Percentiles rank a stretch among this genome's conserved stretches.
Evolutionary conservation across 2,113 vertebrate genomes (phyloP).

Genomic region (Sander lucioperca): DNA sequence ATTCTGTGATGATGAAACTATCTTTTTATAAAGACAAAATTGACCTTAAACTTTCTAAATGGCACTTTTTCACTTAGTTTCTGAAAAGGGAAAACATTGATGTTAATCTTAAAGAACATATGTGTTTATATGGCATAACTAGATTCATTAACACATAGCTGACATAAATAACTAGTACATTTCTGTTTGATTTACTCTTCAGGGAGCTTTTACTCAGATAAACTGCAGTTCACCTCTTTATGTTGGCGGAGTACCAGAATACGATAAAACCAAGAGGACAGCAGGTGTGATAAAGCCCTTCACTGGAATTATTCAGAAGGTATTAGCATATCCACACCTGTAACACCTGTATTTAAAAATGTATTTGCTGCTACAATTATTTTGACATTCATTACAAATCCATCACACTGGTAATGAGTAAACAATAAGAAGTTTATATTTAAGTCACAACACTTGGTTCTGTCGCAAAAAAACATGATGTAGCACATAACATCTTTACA

Average conservation of each 20-base stretch:
- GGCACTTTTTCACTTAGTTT: background rate
- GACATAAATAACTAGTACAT: background rate
- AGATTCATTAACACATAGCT: background rate
- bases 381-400: background rate
- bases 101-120: background rate
- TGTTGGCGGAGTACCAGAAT: slow-evolving; percentile 92
- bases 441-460: background rate
- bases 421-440: background rate
- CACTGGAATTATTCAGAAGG: slow-evolving; percentile 95
- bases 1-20: background rate
- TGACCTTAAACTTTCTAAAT: background rate
- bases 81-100: background rate
- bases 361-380: background rate
- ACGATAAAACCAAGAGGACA: slow-evolving; percentile 90
- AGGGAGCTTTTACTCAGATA: slow-evolving; percentile 98
- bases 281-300: slow-evolving; percentile 88
- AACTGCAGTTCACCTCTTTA: slow-evolving; percentile 95
- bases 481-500: background rate
- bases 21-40: too few relatives aligned
- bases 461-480: background rate
- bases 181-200: slow-evolving; percentile 27
- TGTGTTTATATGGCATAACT: background rate
- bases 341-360: background rate
- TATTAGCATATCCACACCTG: slow-evolving; percentile 50
- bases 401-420: background rate